Base-by-base conservation (phyloP, 1,140 invertebrate genomes). In the Coptotermes formosanus region DNA sequence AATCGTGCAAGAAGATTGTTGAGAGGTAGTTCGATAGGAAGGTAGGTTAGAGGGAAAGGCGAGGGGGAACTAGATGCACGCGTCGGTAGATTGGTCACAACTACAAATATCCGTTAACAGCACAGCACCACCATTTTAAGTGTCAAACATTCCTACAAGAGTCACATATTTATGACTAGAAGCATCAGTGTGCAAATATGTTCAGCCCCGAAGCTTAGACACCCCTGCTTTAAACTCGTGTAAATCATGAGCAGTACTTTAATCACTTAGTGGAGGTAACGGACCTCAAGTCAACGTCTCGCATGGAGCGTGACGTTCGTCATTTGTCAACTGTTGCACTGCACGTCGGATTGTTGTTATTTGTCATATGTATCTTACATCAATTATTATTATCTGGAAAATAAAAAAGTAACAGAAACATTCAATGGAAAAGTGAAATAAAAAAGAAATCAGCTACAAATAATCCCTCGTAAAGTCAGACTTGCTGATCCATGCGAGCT, bases 401-500 rank as follows among this genome's bases (percentile, higher is more conserved):
- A 75, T 6, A 8, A 30, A 30, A 59, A 59, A 59, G 21, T 23
- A 75, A 75, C 25, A 75, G n/a, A 69, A 75, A 75, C 25, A 75
- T 75, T 75, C 25, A 75, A 16, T 75, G 64, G 25, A 30, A 75
- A 75, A 75, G 64, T 75, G 64, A 75, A 75, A 30, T 75, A 75
- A 75, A 75, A 75, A 64, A 64, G n/a, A 75, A 75, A 75, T 75
- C 64, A 75, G 64, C 64, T 75, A 75, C 64, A 75, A 75, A 75
- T 75, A 75, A 75, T 75, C 25, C 64, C 64, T 75, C 25, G 64
- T 75, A 75, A 8, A 75, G 64, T 75, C 25, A 0, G 64, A 75
- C 64, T 30, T 75, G 52, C 64, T 75, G 64, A 75, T 75, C 25
- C 64, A 75, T 75, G 64, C 64, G 14, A 75, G 16, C 64, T 75